A percentile compares a stretch with the other conserved stretches of the same genome.
These are phyloP conservation scores for Dolichotis patagonum DNA, from an alignment of 2,113 vertebrate genomes.

Conservation along the genomic window DNA sequence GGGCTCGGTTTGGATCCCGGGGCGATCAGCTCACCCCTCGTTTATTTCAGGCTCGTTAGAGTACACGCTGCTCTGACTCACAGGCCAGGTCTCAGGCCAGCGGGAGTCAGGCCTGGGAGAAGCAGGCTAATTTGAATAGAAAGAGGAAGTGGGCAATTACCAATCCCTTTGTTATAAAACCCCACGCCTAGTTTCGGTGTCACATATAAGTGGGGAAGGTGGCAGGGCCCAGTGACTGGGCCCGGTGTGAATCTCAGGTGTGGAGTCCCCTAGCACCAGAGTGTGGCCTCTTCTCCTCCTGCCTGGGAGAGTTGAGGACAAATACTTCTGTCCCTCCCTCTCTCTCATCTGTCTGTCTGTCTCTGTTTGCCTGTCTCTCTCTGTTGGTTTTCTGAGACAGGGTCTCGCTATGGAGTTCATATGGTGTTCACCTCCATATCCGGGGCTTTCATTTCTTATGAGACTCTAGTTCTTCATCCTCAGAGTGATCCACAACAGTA, in stretches of 20 bases:
- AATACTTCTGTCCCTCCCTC: neutral
- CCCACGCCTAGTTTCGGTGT: neutral
- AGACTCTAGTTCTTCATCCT: neutral
- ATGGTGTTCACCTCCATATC: neutral
- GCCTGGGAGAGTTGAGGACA: neutral
- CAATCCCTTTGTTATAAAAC: conserved; percentile 62
- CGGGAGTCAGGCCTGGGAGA: conserved; percentile 59
- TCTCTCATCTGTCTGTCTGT: neutral
- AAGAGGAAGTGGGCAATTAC: conserved; percentile 55
- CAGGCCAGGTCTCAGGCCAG: conserved; percentile 42
- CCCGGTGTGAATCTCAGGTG: neutral
- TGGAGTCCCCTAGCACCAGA: neutral
- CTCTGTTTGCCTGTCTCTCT: neutral
- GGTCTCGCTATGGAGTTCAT: neutral
- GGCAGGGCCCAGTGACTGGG: neutral
- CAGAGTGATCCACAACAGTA: neutral
- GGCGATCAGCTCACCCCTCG: too few species aligned
- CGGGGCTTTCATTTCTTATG: neutral
- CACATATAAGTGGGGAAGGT: neutral
- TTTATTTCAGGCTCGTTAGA: too few species aligned
- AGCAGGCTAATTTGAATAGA: conserved; percentile 67
- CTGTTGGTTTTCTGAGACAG: neutral
- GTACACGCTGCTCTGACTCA: conserved; percentile 69
- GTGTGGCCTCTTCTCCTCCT: neutral
- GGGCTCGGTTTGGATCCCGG: too few species aligned